Evolutionary conservation across 2,888 invertebrate genomes (phyloP), one percentile per base, ranked within the genome.

Genomic region (Rutpela maculata): DNA sequence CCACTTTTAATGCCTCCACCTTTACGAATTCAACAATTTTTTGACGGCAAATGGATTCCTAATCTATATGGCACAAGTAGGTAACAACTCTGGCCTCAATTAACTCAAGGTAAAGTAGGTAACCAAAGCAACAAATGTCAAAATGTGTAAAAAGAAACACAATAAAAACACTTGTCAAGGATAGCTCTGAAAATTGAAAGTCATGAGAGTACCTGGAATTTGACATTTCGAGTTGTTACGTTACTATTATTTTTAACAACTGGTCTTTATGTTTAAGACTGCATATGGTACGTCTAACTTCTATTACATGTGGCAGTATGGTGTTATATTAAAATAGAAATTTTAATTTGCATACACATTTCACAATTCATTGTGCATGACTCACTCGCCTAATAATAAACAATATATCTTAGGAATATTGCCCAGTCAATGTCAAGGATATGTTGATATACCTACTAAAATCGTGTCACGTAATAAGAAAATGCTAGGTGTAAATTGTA

Each of bases 381-480:
- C n/a, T 50, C 50, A 43, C 43, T 12, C 43, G 15, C 12, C 43
- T 43, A 43, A 2, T 19, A 17, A 67, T 22, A 68, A 35, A 26
- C 63, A 55, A 65, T 12, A 65, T 12, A 18, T 43, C 62, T 60
- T 15, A 31, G 10, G 9, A 31, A 26, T 62, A 62, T 62, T 31
- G 62, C n/a, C 62, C 1, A 62, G 26, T 31, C 62, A 62, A 5
- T n/a, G 17, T 62, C 60, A 62, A 62, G 60, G 60, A 15, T 22
- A 62, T 1, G 7, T 56, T 4, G 26, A 35, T 43, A 26, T n/a
- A 65, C 15, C n/a, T n/a, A 12, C 18, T 26, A 31, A 9, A 9
- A 35, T 35, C 9, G 31, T 7, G 31, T 35, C 31, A 35, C 7
- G 31, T 9, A 26, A 26, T n/a, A n/a, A n/a, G n/a, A n/a, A n/a